Evolutionary conservation across 2,888 invertebrate genomes (phyloP).

Genomic region (Drosophila anceps): DNA sequence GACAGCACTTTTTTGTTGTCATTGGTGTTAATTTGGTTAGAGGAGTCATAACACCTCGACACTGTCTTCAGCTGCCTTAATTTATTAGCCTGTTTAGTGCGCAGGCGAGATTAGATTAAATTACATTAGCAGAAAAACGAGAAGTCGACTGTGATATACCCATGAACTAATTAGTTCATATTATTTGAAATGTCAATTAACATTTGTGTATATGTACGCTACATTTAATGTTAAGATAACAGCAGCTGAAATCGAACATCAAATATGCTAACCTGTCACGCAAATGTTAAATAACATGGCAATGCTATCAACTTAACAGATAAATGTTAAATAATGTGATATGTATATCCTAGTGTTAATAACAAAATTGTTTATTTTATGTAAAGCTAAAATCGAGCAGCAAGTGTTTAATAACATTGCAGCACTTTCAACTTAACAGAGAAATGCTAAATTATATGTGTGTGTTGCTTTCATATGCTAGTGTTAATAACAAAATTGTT

Average conservation of each 20-base stretch:
- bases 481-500: background rate
- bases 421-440: background rate
- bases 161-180: background rate
- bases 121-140: background rate
- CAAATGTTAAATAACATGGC: background rate
- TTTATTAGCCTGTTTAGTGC: constrained; percentile 39
- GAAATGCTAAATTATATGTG: background rate
- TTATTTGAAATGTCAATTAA: background rate
- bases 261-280: background rate
- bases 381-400: background rate
- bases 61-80: constrained; percentile 30
- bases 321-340: background rate
- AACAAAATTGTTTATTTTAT: background rate
- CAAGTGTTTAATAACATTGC: background rate
- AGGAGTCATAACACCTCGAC: constrained; percentile 32
- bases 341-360: background rate
- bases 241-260: background rate
- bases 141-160: constrained; percentile 14
- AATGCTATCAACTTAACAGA: background rate
- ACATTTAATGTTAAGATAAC: background rate
- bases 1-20: constrained; percentile 39
- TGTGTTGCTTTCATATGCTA: background rate
- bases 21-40: constrained; percentile 48
- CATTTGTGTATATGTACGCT: background rate
- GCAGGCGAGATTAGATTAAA: constrained; percentile 42